Evolutionary conservation across 2,113 vertebrate species (phyloP), one percentile per base, ranked within the genome.

Genomic region (Isurus oxyrinchus): DNA sequence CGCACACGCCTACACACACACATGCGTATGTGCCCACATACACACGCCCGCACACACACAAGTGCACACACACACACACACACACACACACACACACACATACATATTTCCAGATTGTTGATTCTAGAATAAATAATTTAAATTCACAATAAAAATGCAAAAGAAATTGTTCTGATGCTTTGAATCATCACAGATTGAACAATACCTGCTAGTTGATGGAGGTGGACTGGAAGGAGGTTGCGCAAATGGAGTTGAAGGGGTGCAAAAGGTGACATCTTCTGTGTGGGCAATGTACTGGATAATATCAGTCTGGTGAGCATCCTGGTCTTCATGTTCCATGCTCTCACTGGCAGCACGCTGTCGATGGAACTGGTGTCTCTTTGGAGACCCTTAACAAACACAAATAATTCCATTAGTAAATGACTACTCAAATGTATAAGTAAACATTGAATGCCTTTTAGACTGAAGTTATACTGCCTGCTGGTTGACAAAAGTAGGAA

Each of bases 171-270:
- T 95, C 27, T 53, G 27, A 69, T 95, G 35, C 2, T 96, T 96
- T 72, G 1, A 88, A 66, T 94, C 96, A 0, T 91, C 96, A 98
- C 97, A 97, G 98, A 97, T 97, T 97, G 97, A 98, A 99, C 99
- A 98, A 99, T 99, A 99, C 99, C 99, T 99, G 99, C 99, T 99
- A 98, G 99, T 98, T 98, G 98, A 98, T 97, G 99, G 98, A 97
- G 99, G 97, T 96, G 99, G 99, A 97, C 98, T 98, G 97, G 98
- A 96, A 5, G 98, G 98, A 96, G 98, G 97, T 81, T 98, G 98
- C 97, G 98, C 98, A 97, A 98, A 98, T 91, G 98, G 97, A 98
- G 97, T 96, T 95, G 98, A 97, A 72, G 97, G 96, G 3, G 98
- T 97, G 88, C 97, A 97, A 97, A 98, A 98, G 96, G 98, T 96